phyloP scores from a whole-genome alignment of 2,888 invertebrate genomes.

The Litoditis marina region DNA sequence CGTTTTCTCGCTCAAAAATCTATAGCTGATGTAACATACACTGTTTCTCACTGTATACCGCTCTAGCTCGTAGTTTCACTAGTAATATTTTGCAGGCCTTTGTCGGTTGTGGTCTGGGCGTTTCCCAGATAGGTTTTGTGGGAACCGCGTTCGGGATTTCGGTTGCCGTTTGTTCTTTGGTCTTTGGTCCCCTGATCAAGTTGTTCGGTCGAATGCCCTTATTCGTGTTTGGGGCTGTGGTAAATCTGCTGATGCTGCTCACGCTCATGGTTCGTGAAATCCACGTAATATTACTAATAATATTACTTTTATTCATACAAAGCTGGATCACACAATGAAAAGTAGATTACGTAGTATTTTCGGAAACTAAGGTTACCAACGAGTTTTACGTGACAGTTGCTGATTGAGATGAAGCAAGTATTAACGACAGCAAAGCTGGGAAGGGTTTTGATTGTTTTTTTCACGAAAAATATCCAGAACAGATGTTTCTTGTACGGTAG shows the following conservation, averaged over 20 bases:
- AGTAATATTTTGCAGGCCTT: constrained; percentile 45
- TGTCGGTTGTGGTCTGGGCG: constrained; percentile 67
- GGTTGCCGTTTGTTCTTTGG: constrained; percentile 83
- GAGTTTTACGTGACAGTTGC: too few relatives aligned
- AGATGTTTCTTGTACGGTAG: constrained; percentile 62
- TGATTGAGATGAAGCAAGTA: too few relatives aligned
- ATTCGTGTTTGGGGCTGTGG: constrained; percentile 71
- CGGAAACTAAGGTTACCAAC: neutral
- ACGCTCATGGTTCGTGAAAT: constrained; percentile 36
- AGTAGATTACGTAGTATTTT: too few relatives aligned
- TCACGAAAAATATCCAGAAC: too few relatives aligned
- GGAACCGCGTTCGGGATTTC: constrained; percentile 95
- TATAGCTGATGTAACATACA: neutral
- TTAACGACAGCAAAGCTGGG: too few relatives aligned
- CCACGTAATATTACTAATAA: neutral
- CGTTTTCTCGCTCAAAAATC: too few relatives aligned
- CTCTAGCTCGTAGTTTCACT: neutral
- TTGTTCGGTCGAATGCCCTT: constrained; percentile 83
- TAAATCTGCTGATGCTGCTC: constrained; percentile 77
- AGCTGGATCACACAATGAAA: too few relatives aligned
- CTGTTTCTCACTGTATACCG: neutral
- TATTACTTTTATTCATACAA: neutral
- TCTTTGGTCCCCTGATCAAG: constrained; percentile 75
- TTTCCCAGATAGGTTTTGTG: constrained; percentile 88
- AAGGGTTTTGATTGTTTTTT: too few relatives aligned